A percentile compares a stretch with the other conserved stretches of the same genome.
Conservation (phyloP, 2,797 vertebrate genomes). For the Pteronotus mesoamericanus region DNA sequence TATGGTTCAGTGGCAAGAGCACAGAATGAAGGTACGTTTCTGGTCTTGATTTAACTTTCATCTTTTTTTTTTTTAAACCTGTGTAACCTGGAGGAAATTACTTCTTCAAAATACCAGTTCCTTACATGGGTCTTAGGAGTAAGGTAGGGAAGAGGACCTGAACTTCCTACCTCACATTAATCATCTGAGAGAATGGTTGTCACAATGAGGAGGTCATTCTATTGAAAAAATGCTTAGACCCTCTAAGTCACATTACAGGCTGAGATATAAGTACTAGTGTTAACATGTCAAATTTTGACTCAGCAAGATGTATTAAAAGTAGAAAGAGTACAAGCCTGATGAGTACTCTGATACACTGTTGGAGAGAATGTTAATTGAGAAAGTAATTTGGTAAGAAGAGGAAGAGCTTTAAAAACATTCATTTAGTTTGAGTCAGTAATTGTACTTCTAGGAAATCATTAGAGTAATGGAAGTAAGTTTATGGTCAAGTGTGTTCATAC, state of each 20-base stretch:
- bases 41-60: not conserved
- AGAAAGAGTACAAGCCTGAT: not conserved
- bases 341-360: not conserved
- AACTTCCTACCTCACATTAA: not conserved
- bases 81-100: not conserved
- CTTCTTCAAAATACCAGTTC: slow-evolving; percentile 3
- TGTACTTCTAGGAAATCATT: slow-evolving; percentile 49
- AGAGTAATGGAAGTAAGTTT: slow-evolving; percentile 34
- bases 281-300: not conserved
- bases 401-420: slow-evolving; percentile 43
- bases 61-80: not conserved
- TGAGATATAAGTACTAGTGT: not conserved
- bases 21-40: not conserved
- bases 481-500: not conserved
- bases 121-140: not conserved
- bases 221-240: not conserved
- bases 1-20: not conserved
- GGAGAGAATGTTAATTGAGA: not conserved
- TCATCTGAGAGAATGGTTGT: not conserved
- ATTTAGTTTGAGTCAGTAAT: slow-evolving; percentile 39
- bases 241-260: not conserved
- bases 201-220: not conserved
- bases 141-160: not conserved
- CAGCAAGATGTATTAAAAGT: not conserved
- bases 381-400: slow-evolving; percentile 31